Conservation (phyloP, 2,113 vertebrate genomes). For the Corythoichthys intestinalis region DNA sequence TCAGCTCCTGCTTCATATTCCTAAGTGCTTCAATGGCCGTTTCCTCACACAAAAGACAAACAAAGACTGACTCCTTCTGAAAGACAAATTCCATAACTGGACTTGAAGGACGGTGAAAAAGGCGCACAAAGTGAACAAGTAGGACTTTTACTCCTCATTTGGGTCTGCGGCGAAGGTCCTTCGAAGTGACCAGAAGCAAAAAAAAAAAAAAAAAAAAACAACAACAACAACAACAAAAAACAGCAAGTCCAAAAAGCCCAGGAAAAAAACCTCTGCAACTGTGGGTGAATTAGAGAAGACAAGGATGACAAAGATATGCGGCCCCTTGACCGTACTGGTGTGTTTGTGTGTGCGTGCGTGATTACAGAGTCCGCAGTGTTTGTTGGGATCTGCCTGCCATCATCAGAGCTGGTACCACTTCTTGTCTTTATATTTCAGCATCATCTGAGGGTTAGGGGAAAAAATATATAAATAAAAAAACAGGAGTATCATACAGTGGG, state of each 20-base stretch:
- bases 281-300: slow-evolving; percentile 31
- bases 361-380: slow-evolving; percentile 46
- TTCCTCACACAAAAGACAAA: slow-evolving; percentile 23
- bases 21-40: slow-evolving; percentile 43
- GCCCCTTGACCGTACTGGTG: slow-evolving; percentile 41
- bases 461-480: background rate
- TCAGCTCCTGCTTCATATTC: slow-evolving; percentile 27
- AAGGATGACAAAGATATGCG: slow-evolving; percentile 35
- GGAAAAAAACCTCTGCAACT: background rate
- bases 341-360: slow-evolving; percentile 20
- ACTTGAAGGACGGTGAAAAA: background rate
- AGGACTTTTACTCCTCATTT: slow-evolving; percentile 60
- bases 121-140: slow-evolving; percentile 16
- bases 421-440: slow-evolving; percentile 99
- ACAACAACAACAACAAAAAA: background rate
- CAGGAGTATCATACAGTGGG: background rate
- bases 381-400: slow-evolving; percentile 19
- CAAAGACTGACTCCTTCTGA: slow-evolving; percentile 11
- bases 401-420: slow-evolving; percentile 99
- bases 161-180: slow-evolving; percentile 16
- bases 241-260: slow-evolving; percentile 40
- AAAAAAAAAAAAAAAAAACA: slow-evolving; percentile 17
- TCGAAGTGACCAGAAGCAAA: slow-evolving; percentile 35
- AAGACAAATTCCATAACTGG: background rate
- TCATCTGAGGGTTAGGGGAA: slow-evolving; percentile 76